Conservation (phyloP, 1,140 invertebrate genomes). For the Pseudomyrmex pallidus region DNA sequence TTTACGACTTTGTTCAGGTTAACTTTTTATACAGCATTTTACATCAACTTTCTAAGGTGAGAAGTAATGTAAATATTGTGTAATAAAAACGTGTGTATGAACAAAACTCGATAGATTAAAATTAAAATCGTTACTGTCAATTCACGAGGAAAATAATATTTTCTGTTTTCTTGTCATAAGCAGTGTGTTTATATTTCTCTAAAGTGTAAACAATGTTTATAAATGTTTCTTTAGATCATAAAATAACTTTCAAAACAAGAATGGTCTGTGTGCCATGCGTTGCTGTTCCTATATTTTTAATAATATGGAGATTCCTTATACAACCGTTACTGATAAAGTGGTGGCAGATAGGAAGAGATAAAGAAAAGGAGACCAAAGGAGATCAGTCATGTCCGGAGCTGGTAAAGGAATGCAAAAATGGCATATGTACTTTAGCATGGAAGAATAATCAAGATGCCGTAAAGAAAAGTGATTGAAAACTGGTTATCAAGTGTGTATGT, state of each 20-base stretch:
- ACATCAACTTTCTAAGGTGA: neutral
- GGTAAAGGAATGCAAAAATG: constrained; percentile 82
- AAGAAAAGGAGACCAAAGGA: constrained; percentile 58
- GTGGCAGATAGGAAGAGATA: constrained; percentile 73
- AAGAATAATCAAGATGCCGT: constrained; percentile 66
- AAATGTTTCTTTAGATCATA: constrained; percentile 35
- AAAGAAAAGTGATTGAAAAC: constrained; percentile 35
- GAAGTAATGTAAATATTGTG: neutral
- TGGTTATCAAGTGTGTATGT: too few relatives aligned
- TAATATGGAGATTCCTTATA: constrained; percentile 80
- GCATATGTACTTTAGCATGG: constrained; percentile 80
- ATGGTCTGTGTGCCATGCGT: constrained; percentile 83
- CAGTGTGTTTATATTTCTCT: constrained; percentile 23
- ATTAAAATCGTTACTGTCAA: neutral
- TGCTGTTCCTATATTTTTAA: constrained; percentile 78
- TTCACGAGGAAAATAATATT: neutral
- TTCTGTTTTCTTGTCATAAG: neutral
- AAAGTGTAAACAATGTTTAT: too few relatives aligned
- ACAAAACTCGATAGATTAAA: neutral
- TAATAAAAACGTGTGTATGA: too few relatives aligned
- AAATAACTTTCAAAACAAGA: constrained; percentile 55
- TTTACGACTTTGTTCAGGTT: constrained; percentile 18
- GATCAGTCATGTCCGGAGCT: constrained; percentile 72
- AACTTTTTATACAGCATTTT: neutral
- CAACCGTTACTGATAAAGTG: constrained; percentile 78